Conservation (phyloP, 2,797 vertebrate species). For the Thamnophis elegans region DNA sequence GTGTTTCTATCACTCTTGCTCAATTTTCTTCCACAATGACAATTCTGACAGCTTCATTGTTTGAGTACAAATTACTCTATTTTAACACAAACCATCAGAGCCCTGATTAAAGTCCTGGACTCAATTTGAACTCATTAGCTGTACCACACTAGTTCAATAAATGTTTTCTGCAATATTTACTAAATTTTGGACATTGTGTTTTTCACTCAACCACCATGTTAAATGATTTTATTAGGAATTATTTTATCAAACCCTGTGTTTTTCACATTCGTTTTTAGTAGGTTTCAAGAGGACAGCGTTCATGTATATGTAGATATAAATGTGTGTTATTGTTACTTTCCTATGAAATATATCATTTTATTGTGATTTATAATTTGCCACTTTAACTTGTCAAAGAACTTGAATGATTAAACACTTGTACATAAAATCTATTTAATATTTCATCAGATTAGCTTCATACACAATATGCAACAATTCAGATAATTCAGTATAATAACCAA, state of each 20-base stretch:
- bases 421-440: neutral
- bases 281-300: neutral
- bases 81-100: neutral
- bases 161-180: conserved; percentile 25
- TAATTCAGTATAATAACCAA: neutral
- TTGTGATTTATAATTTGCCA: neutral
- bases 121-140: neutral
- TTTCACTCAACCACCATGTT: neutral
- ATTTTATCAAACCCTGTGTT: neutral
- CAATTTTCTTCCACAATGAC: no score
- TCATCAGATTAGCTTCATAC: neutral
- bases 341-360: neutral
- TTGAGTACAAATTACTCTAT: neutral
- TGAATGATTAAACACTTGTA: neutral
- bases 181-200: neutral
- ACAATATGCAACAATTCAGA: neutral
- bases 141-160: conserved; percentile 6
- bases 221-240: neutral
- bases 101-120: neutral
- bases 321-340: neutral
- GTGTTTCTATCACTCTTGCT: no score
- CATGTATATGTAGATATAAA: neutral
- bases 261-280: neutral
- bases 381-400: neutral
- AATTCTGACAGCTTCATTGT: no score